Base-by-base conservation (phyloP, 1,140 invertebrate species). In the Aleiodes sp. region DNA sequence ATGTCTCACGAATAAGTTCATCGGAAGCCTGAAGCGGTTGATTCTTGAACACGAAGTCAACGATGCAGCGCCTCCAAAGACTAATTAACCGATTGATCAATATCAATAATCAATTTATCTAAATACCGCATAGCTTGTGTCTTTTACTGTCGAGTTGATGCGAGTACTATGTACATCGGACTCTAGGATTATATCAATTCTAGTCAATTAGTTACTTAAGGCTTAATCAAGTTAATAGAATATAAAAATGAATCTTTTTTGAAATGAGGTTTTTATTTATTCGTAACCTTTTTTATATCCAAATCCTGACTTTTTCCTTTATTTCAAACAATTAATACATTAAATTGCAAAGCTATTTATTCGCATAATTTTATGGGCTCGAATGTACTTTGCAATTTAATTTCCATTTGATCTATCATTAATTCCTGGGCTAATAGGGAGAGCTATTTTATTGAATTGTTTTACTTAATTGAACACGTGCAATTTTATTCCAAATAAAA, bases 41-140 rank as follows among this genome's bases (percentile, higher is more conserved):
- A 73, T 84, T 84, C 80, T 71, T 66, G 12, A 68, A 68, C 37
- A 76, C 74, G 56, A 59, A 29, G 56, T 62, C 82, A 79, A 84
- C 80, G 70, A 84, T 84, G 78, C 83, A 84, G 83, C 84, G 76
- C 83, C 83, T 85, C 84, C 83, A 86, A 86, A 86, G 83, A 85
- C 68, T 82, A 78, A 82, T 71, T 78, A 79, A 80, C 66, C 57
- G 65, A 70, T 70, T 71, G 68, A 70, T 71, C 72, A 70, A 75
- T 16, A 72, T 63, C 33, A 71, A 67, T 63, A 41, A 26, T 35
- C 26, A 66, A 56, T 67, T n/a, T 61, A 70, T 43, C 31, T 41
- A 70, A 28, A 12, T 64, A 76, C 65, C 70, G 60, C 12, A 59
- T 66, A 43, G 26, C n/a, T 46, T 46, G n/a, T 31, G 41, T 63